Conservation (phyloP, 1,140 invertebrate genomes). For the Saxidomus purpurata region DNA sequence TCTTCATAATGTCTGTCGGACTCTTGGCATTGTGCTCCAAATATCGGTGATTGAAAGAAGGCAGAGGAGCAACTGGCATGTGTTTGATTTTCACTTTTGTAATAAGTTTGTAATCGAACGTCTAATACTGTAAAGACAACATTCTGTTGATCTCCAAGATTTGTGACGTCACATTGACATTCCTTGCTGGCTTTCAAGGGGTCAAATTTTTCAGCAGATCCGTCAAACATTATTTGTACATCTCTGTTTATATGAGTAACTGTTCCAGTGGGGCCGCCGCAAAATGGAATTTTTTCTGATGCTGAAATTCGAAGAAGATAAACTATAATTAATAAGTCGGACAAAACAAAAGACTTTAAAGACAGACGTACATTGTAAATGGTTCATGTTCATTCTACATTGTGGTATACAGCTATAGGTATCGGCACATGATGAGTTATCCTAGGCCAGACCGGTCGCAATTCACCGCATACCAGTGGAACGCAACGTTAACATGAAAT, state of each 20-base stretch:
- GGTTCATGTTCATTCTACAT: too few species aligned
- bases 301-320: neutral
- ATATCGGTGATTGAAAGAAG: neutral
- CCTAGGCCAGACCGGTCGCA: too few species aligned
- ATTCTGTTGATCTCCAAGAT: neutral
- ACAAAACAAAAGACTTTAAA: too few species aligned
- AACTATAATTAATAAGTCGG: neutral
- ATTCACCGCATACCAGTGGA: too few species aligned
- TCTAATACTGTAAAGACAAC: slow-evolving; percentile 3
- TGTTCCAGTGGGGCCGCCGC: neutral
- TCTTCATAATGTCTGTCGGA: neutral
- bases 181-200: slow-evolving; percentile 12
- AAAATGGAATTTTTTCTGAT: neutral
- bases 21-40: neutral
- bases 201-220: slow-evolving; percentile 19
- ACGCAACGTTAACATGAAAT: too few species aligned
- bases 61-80: slow-evolving; percentile 2
- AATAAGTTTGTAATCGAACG: slow-evolving; percentile 28
- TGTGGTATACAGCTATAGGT: too few species aligned
- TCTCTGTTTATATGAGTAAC: neutral
- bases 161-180: slow-evolving; percentile 1
- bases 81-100: neutral
- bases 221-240: slow-evolving; percentile 21
- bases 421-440: too few species aligned
- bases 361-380: too few species aligned